Evolutionary conservation across 2,797 vertebrate genomes (phyloP), one percentile per base, ranked within the genome.

Genomic region (Acanthurus tractus): DNA sequence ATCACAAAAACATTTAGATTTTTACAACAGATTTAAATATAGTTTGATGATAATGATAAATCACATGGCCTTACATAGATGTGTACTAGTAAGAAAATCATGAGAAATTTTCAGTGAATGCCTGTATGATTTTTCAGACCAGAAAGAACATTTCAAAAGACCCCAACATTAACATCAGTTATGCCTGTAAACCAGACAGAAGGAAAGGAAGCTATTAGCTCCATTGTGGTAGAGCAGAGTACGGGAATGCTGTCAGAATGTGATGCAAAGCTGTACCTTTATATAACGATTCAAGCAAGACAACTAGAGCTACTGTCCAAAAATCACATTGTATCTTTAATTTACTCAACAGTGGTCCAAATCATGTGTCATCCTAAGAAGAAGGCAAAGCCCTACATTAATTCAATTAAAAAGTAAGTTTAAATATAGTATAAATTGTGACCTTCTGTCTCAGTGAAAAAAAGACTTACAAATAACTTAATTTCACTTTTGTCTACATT

Each of bases 181-280:
- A 63, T n/a, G 67, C 25, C 74, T 79, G 63, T 71, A 73, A 71
- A 88, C 83, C 74, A 74, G 73, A 92, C 83, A 71, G 74, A 72
- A 36, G 78, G 79, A 78, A 86, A 87, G 88, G 76, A 82, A 68
- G 88, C 74, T 17, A 61, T 78, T 75, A 78, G 66, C 74, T 71
- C 58, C 70, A 78, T 66, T 78, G 81, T 78, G 77, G 74, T 29
- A 14, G 58, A 61, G 75, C 54, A 61, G 15, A 86, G 83, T 54
- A 63, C 69, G 63, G 70, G 22, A 81, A 40, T 48, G 11, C 65
- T 59, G 63, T 70, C 78, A 63, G 18, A 42, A 53, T 18, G 56
- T 63, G 61, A 70, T 23, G 44, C 0, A 3, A 23, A 62, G 6
- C 18, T 15, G 8, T 5, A 18, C 20, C 25, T 63, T 72, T 44